Evolutionary conservation across 2,888 invertebrate genomes (phyloP).

Genomic region (Ecliptopera silaceata): DNA sequence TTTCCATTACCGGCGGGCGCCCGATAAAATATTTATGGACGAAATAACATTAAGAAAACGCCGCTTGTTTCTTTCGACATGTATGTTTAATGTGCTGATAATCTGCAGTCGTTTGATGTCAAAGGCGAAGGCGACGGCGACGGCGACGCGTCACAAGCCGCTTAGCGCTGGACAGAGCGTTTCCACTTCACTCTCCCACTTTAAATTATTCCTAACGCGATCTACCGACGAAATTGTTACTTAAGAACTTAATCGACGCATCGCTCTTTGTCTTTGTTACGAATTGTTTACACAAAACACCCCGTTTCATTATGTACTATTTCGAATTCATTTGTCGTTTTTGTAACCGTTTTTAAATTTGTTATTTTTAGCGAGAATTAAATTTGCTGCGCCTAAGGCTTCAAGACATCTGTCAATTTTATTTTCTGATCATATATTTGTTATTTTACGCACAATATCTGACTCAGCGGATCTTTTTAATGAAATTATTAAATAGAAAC

Average conservation of each 20-base stretch:
- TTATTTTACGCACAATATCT: not conserved
- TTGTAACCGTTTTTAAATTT: slow-evolving; percentile 34
- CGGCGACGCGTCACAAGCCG: slow-evolving; percentile 56
- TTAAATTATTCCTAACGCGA: slow-evolving; percentile 64
- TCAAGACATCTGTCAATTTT: slow-evolving; percentile 12
- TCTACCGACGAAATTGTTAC: slow-evolving; percentile 65
- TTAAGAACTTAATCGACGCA: slow-evolving; percentile 65
- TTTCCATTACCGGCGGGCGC: slow-evolving; percentile 60
- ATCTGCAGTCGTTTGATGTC: slow-evolving; percentile 73
- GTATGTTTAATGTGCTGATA: slow-evolving; percentile 75
- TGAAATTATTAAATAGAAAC: too few relatives aligned
- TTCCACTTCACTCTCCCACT: slow-evolving; percentile 34
- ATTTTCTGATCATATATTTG: slow-evolving; percentile 4
- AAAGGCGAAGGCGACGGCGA: slow-evolving; percentile 51
- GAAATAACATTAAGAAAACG: slow-evolving; percentile 74
- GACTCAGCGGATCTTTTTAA: not conserved
- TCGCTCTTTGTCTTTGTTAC: slow-evolving; percentile 54
- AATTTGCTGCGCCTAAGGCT: slow-evolving; percentile 9
- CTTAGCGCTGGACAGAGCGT: slow-evolving; percentile 55
- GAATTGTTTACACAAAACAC: slow-evolving; percentile 48
- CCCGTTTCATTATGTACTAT: slow-evolving; percentile 49
- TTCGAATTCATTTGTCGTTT: slow-evolving; percentile 30
- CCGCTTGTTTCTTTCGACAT: slow-evolving; percentile 62
- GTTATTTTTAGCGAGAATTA: slow-evolving; percentile 25
- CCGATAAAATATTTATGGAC: slow-evolving; percentile 73